Evolutionary conservation across 2,113 vertebrate genomes (phyloP).

Genomic region (Tenebrosternarchus preto): DNA sequence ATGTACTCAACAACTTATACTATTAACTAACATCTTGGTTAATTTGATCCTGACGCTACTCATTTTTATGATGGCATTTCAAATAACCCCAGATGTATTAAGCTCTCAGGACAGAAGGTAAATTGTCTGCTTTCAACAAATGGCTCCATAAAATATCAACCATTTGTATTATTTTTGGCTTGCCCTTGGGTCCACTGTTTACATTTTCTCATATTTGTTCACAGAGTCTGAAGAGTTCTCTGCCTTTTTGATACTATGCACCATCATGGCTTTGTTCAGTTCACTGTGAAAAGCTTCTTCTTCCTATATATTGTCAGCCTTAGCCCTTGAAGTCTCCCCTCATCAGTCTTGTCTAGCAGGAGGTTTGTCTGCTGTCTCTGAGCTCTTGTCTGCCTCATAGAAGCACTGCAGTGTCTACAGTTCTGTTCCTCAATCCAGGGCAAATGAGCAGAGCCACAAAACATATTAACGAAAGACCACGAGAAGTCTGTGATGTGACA

Average conservation of each 20-base stretch:
- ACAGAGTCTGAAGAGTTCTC: background rate
- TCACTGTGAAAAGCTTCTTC: constrained; percentile 65
- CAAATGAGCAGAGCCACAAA: constrained; percentile 18
- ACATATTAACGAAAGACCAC: background rate
- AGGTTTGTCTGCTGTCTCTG: constrained; percentile 44
- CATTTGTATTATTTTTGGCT: constrained; percentile 48
- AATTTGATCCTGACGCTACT: constrained; percentile 24
- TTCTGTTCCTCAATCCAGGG: constrained; percentile 29
- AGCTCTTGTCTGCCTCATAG: constrained; percentile 43
- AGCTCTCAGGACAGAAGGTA: constrained; percentile 40
- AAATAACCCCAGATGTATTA: constrained; percentile 15
- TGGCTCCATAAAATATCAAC: constrained; percentile 27
- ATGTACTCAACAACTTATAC: background rate
- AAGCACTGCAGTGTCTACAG: constrained; percentile 28
- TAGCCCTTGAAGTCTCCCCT: constrained; percentile 36
- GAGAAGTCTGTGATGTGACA: background rate
- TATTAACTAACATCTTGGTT: constrained; percentile 2
- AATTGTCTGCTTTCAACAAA: constrained; percentile 9
- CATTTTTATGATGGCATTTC: constrained; percentile 38
- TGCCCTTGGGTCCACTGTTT: constrained; percentile 9
- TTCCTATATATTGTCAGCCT: constrained; percentile 48
- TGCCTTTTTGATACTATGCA: constrained; percentile 67
- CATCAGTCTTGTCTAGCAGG: constrained; percentile 33
- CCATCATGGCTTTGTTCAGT: constrained; percentile 55
- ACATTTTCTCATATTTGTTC: constrained; percentile 22